A percentile compares a stretch with the other conserved stretches of the same genome.
These are phyloP conservation scores for Macropis europaea DNA, from an alignment of 2,888 invertebrate genomes.

Conservation along the genomic window DNA sequence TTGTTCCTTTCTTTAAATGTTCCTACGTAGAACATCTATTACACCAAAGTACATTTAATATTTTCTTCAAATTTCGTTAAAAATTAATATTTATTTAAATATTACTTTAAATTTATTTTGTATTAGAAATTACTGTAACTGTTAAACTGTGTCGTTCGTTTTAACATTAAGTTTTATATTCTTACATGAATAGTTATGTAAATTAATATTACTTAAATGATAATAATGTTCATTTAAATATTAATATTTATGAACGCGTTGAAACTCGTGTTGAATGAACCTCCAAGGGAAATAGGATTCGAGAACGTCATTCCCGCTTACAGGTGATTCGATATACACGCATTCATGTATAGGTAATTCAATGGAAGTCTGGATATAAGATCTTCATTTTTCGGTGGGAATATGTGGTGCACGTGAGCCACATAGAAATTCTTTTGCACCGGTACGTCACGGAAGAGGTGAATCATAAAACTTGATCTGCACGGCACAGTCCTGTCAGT, in stretches of 20 bases:
- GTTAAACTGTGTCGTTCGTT: too few relatives aligned
- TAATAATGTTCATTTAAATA: too few relatives aligned
- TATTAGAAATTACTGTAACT: too few relatives aligned
- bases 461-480: not conserved
- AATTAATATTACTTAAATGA: too few relatives aligned
- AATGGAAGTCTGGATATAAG: not conserved
- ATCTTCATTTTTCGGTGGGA: slow-evolving; percentile 1
- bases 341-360: slow-evolving; percentile 12
- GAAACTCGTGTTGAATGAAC: not conserved
- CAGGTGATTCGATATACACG: slow-evolving; percentile 24
- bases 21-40: too few relatives aligned
- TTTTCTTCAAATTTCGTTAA: not conserved
- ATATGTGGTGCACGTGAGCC: not conserved
- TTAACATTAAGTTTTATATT: too few relatives aligned
- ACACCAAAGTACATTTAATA: too few relatives aligned
- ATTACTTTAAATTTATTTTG: too few relatives aligned
- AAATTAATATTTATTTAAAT: not conserved
- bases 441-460: not conserved
- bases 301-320: slow-evolving; percentile 1
- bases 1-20: too few relatives aligned
- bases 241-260: too few relatives aligned
- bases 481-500: not conserved
- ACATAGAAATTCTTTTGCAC: slow-evolving; percentile 13
- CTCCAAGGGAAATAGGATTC: not conserved
- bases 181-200: too few relatives aligned